phyloP scores from a whole-genome alignment of 2,113 vertebrate species.

The Oreochromis tanganicae region DNA sequence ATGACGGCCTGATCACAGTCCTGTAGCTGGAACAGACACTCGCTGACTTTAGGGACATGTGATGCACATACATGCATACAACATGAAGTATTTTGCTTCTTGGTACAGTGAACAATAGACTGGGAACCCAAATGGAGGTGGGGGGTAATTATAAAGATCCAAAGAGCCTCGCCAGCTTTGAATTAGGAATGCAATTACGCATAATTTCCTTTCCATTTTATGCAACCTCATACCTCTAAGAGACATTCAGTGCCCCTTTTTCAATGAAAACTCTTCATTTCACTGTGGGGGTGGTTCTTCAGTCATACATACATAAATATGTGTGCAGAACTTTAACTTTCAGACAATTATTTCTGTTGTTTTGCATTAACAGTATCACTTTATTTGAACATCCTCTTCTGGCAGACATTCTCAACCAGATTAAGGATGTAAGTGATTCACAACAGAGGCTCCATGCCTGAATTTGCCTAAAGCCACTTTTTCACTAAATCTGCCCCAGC shows the following conservation, averaged over 20 bases:
- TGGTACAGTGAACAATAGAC: not conserved
- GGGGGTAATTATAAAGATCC: not conserved
- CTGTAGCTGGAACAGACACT: conserved; percentile 84
- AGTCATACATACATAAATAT: not conserved
- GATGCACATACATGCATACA: not conserved
- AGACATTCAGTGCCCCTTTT: not conserved
- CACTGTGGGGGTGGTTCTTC: not conserved
- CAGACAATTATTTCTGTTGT: not conserved
- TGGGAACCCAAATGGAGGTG: not conserved
- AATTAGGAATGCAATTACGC: not conserved
- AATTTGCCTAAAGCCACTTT: not conserved
- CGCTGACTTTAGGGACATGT: not conserved
- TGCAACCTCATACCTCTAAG: not conserved
- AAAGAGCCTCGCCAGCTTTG: not conserved
- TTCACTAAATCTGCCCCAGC: not conserved
- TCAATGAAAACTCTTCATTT: not conserved
- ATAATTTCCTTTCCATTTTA: not conserved
- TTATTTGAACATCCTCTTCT: not conserved
- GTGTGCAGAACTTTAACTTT: not conserved
- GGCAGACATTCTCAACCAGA: not conserved
- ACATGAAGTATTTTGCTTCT: not conserved
- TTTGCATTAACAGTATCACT: not conserved
- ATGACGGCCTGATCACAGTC: conserved; percentile 86
- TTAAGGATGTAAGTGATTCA: not conserved
- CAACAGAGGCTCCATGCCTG: not conserved